phyloP scores from a whole-genome alignment of 2,113 vertebrate genomes.

The Oxyura jamaicensis region DNA sequence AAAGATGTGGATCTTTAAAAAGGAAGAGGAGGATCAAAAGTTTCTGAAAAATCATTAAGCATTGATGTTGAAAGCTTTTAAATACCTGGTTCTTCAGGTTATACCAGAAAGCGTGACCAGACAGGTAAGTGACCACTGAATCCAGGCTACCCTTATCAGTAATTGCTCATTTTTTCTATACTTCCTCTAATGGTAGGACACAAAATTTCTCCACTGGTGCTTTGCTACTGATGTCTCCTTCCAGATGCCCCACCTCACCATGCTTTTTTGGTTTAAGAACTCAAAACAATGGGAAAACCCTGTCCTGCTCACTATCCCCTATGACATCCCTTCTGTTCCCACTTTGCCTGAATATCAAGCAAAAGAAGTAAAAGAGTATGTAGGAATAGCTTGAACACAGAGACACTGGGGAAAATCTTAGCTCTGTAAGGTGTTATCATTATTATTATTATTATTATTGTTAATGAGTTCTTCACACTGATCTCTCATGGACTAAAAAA shows the following conservation, averaged over 20 bases:
- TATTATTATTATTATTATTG: neutral
- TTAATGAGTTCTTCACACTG: neutral
- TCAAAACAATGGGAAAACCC: neutral
- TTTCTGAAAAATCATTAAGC: neutral
- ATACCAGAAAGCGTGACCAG: neutral
- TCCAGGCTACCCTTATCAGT: neutral
- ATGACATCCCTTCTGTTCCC: neutral
- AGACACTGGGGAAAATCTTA: neutral
- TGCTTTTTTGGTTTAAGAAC: neutral
- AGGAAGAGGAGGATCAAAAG: neutral
- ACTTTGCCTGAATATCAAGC: neutral
- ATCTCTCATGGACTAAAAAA: neutral
- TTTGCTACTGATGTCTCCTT: neutral
- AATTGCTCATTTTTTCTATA: neutral
- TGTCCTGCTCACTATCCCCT: neutral
- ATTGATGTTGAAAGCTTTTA: neutral
- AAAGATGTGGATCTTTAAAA: neutral
- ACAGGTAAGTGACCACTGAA: neutral
- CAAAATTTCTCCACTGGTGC: neutral
- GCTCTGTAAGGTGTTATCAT: neutral
- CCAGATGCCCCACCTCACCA: neutral
- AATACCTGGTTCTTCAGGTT: neutral
- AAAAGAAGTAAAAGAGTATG: neutral
- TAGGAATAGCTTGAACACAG: neutral
- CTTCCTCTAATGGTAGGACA: fast-evolving